Evolutionary conservation across 2,797 vertebrate species (phyloP).

Genomic region (Xyrichtys novacula): DNA sequence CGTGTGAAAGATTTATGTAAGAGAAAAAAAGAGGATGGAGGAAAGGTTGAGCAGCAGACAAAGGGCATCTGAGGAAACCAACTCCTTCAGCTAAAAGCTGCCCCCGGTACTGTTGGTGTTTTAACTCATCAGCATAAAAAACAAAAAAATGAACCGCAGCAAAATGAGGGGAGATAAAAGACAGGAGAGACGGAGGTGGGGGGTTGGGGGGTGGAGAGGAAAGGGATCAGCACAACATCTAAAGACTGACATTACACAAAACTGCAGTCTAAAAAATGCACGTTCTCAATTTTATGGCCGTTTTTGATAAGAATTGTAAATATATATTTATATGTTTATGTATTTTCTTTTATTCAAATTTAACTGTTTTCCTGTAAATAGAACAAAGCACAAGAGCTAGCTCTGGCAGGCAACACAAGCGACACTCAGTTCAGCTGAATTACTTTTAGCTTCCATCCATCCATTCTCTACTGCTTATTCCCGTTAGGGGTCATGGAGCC

Average conservation of each 20-base stretch:
- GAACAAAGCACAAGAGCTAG: too few relatives aligned
- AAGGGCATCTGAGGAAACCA: slow-evolving; percentile 47
- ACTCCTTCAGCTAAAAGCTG: slow-evolving; percentile 36
- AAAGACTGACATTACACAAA: slow-evolving; percentile 13
- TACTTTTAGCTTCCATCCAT: too few relatives aligned
- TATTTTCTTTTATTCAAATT: too few relatives aligned
- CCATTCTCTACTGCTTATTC: too few relatives aligned
- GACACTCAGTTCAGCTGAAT: too few relatives aligned
- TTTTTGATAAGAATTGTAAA: too few relatives aligned
- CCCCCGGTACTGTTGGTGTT: slow-evolving; percentile 46
- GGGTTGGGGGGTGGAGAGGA: slow-evolving; percentile 10
- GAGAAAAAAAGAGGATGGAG: neutral
- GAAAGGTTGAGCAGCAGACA: slow-evolving; percentile 23
- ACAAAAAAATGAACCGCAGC: slow-evolving; percentile 58
- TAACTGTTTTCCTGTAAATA: too few relatives aligned
- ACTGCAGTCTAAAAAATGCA: slow-evolving; percentile 6
- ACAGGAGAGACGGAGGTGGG: slow-evolving; percentile 28
- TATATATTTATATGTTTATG: too few relatives aligned
- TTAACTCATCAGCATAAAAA: slow-evolving; percentile 61
- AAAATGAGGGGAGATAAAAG: slow-evolving; percentile 47
- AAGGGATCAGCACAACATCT: slow-evolving; percentile 11
- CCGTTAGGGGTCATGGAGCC: too few relatives aligned
- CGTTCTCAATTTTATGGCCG: too few relatives aligned
- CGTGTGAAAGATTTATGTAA: slow-evolving; percentile 8
- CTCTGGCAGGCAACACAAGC: too few relatives aligned